phyloP scores from a whole-genome alignment of 2,888 invertebrate genomes.

The Tachina grossa region DNA sequence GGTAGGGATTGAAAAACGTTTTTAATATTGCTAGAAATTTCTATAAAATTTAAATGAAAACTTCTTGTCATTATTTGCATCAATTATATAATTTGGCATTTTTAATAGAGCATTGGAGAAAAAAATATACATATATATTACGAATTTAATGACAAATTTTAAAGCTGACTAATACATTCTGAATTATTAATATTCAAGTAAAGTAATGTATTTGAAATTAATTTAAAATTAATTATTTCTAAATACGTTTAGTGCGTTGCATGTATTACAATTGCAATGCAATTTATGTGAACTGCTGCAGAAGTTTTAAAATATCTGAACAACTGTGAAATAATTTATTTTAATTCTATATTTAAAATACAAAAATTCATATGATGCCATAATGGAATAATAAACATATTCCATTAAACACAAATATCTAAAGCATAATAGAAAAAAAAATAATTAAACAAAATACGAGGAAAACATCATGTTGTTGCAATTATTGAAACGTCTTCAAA shows the following conservation, averaged over 20 bases:
- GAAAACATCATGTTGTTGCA: slow-evolving; percentile 59
- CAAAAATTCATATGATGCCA: neutral
- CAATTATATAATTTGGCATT: no score
- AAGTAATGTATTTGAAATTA: slow-evolving; percentile 23
- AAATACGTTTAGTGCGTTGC: neutral
- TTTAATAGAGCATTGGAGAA: no score
- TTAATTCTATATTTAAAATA: neutral
- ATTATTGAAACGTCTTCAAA: slow-evolving; percentile 51
- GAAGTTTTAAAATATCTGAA: neutral
- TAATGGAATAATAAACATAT: neutral
- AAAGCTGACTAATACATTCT: neutral
- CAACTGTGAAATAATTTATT: neutral
- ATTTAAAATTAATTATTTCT: slow-evolving; percentile 19
- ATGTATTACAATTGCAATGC: slow-evolving; percentile 1
- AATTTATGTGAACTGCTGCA: neutral
- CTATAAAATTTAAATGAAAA: no score
- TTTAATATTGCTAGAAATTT: no score
- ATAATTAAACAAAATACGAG: slow-evolving; percentile 3
- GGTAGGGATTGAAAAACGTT: no score
- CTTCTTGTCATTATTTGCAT: no score
- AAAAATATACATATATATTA: neutral
- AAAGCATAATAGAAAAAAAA: neutral
- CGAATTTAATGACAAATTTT: neutral
- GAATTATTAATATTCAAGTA: slow-evolving; percentile 35
- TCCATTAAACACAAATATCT: neutral